Percentiles rank a stretch among this genome's conserved stretches.
Evolutionary conservation across 2,888 invertebrate genomes (phyloP).

Genomic region (Agrochola circellaris): DNA sequence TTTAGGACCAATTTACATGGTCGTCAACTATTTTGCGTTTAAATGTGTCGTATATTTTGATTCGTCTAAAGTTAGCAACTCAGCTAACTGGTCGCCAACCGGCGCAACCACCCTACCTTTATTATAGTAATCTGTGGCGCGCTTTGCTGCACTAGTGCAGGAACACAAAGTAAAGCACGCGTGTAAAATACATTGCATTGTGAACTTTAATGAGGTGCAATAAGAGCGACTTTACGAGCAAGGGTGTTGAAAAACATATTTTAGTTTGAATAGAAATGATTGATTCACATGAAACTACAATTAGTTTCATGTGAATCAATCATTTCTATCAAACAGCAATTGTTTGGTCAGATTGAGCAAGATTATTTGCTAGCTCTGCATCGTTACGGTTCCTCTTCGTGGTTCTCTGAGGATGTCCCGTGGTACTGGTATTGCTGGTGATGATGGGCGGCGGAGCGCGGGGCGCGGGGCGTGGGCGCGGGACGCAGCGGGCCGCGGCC

Average conservation of each 20-base stretch:
- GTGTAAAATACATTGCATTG: not conserved
- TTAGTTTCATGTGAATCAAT: no score
- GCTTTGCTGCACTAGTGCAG: not conserved
- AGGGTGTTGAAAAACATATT: not conserved
- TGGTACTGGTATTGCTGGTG: conserved; percentile 10
- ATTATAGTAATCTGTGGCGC: not conserved
- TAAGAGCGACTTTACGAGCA: not conserved
- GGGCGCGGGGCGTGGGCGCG: conserved; percentile 1
- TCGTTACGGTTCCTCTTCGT: not conserved
- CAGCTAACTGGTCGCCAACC: no score
- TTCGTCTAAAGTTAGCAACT: no score
- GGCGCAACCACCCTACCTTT: no score
- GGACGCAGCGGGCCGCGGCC: conserved; percentile 9
- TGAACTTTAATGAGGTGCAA: not conserved
- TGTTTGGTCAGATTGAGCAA: not conserved
- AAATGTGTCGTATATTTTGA: no score
- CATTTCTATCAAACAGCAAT: no score
- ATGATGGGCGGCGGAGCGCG: not conserved
- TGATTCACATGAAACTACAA: not conserved
- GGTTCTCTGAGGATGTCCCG: not conserved
- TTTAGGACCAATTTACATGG: no score
- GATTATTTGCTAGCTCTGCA: not conserved
- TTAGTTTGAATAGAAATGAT: not conserved
- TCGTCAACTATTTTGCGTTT: no score
- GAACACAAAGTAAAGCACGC: not conserved